Evolutionary conservation across 2,113 vertebrate genomes (phyloP).

Genomic region (Mola mola): DNA sequence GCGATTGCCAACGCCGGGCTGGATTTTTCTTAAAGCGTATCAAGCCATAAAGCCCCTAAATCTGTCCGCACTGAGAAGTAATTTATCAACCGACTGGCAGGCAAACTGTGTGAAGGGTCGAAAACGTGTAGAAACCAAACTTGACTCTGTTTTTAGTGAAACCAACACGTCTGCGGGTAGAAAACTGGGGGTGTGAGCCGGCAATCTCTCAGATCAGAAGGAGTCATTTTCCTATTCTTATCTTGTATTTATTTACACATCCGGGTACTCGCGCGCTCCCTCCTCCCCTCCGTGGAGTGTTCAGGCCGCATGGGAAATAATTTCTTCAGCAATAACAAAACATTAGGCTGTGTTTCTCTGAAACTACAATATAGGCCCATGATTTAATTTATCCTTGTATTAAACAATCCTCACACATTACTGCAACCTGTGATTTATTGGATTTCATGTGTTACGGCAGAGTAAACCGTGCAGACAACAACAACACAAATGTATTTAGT

Average conservation of each 20-base stretch:
- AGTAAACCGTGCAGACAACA: too few species aligned
- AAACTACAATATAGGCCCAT: background rate
- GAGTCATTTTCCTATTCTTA: slow-evolving; percentile 42
- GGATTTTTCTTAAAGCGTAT: too few species aligned
- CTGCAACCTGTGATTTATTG: too few species aligned
- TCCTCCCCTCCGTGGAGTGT: slow-evolving; percentile 32
- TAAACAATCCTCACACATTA: too few species aligned
- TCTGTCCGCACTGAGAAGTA: background rate
- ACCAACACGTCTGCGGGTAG: background rate
- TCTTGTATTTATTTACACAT: slow-evolving; percentile 90
- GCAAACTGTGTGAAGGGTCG: background rate
- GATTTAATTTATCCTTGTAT: background rate
- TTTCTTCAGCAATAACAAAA: background rate
- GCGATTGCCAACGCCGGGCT: too few species aligned
- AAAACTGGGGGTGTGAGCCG: fast-evolving
- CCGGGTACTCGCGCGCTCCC: slow-evolving; percentile 73
- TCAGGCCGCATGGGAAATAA: slow-evolving; percentile 56
- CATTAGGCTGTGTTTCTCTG: background rate
- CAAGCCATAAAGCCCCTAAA: too few species aligned
- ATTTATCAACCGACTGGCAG: background rate
- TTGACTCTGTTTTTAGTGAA: background rate
- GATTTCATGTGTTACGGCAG: too few species aligned
- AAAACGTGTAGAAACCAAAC: background rate
- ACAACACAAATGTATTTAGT: too few species aligned
- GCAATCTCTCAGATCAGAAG: background rate